Evolutionary conservation across 1,140 invertebrate genomes (phyloP).

Genomic region (Zaprionus camerounensis): DNA sequence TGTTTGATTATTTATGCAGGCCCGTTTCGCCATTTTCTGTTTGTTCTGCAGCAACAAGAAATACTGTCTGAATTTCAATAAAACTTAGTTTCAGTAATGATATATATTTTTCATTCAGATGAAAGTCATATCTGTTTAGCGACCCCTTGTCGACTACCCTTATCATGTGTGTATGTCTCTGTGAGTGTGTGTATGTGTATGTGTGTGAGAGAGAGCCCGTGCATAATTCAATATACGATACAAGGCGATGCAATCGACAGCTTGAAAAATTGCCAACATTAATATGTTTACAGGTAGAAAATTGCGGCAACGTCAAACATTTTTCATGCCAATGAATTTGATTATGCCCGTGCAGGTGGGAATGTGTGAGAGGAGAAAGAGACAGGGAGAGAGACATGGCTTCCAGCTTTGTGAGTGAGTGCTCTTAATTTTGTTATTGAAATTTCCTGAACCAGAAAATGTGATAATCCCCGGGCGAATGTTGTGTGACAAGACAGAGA

Average conservation of each 20-base stretch:
- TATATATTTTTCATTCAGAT: slow-evolving; percentile 8
- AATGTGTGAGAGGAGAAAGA: not conserved
- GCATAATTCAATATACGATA: slow-evolving; percentile 73
- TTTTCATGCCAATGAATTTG: slow-evolving; percentile 75
- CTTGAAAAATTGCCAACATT: slow-evolving; percentile 64
- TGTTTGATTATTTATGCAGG: slow-evolving; percentile 4
- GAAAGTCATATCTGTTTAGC: not conserved
- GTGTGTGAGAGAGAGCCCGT: slow-evolving; percentile 2
- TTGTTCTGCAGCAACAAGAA: not conserved
- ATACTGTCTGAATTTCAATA: not conserved
- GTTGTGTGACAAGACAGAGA: slow-evolving; percentile 23
- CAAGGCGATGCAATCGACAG: slow-evolving; percentile 72
- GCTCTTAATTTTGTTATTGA: slow-evolving; percentile 44
- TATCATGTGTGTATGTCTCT: not conserved
- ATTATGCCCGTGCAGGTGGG: slow-evolving; percentile 39
- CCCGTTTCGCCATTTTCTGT: not conserved
- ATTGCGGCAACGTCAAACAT: slow-evolving; percentile 56
- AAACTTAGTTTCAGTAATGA: not conserved
- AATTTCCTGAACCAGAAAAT: slow-evolving; percentile 61
- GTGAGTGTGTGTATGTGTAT: not conserved
- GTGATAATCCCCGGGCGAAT: slow-evolving; percentile 42
- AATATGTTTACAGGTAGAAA: slow-evolving; percentile 50
- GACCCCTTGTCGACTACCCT: not conserved
- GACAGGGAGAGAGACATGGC: not conserved
- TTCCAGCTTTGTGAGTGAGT: slow-evolving; percentile 8